Evolutionary conservation across 2,113 vertebrate species (phyloP), one percentile per base, ranked within the genome.

Genomic region (Propithecus coquereli): DNA sequence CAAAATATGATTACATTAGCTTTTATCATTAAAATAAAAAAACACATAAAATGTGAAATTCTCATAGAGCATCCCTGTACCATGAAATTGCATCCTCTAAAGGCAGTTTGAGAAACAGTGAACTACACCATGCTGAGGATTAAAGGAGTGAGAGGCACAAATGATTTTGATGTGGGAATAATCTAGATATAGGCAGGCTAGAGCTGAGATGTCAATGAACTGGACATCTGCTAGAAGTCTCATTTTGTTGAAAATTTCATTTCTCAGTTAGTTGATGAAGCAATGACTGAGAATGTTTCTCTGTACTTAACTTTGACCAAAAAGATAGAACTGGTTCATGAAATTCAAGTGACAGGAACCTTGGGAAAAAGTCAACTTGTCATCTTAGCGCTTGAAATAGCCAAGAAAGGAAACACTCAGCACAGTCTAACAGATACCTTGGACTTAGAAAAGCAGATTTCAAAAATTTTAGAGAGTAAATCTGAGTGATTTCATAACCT

Each of bases 261-360:
- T 54, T 71, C 54, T 96, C 68, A 80, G 90, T 32, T 81, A 70
- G 45, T 6, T 94, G 96, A 91, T 91, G 82, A 88, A 96, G 82
- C 68, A 96, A 80, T 93, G 88, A 96, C 6, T 47, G 63, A 80
- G 43, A 59, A 91, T 88, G 45, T 87, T 91, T 95, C 74, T 95
- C 91, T 97, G 79, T 57, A 95, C 80, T 96, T 97, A 96, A 94
- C 87, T 96, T 95, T 95, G 89, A 90, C 96, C 95, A 84, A 59
- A 79, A 89, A 97, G 82, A 92, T 96, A 97, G 59, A 97, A 93
- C 37, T 80, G 74, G 79, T 95, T 96, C 92, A 92, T 91, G 50
- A 97, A 97, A 97, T 97, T 93, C 91, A 86, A 96, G 93, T 97
- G 95, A 96, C 96, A 98, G 91, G 82, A 97, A 94, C 82, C 85